phyloP scores from a whole-genome alignment of 2,797 vertebrate genomes.

The Lepilemur ruficaudatus region DNA sequence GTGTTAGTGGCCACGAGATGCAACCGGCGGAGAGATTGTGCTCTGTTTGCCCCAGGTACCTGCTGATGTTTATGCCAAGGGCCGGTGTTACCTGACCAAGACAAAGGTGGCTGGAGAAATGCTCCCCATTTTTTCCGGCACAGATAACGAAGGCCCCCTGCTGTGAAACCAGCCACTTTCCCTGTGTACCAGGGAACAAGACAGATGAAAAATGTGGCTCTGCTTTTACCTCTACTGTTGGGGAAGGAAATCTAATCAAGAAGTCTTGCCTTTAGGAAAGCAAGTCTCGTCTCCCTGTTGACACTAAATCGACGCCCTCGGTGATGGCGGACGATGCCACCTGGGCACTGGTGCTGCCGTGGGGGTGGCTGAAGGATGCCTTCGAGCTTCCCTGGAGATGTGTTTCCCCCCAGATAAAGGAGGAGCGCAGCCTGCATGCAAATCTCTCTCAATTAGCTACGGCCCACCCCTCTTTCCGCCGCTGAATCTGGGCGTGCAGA shows the following conservation, averaged over 20 bases:
- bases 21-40: neutral
- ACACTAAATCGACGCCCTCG: constrained; percentile 55
- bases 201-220: constrained; percentile 44
- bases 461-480: constrained; percentile 50
- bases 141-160: neutral
- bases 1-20: neutral
- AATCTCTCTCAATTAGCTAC: constrained; percentile 79
- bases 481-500: neutral
- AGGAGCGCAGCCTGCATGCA: constrained; percentile 79
- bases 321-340: constrained; percentile 47
- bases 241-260: constrained; percentile 63
- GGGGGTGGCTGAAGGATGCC: constrained; percentile 70
- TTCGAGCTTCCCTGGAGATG: constrained; percentile 74
- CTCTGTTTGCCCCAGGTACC: rapidly evolving
- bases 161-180: neutral
- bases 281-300: constrained; percentile 34
- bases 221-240: neutral
- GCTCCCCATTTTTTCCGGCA: neutral
- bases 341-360: constrained; percentile 57
- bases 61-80: neutral
- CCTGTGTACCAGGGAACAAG: constrained; percentile 5
- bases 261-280: constrained; percentile 63
- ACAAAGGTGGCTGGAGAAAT: neutral
- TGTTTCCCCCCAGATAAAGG: constrained; percentile 72
- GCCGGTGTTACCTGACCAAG: neutral